Evolutionary conservation across 2,888 invertebrate genomes (phyloP).

Genomic region (Cactoblastis cactorum): DNA sequence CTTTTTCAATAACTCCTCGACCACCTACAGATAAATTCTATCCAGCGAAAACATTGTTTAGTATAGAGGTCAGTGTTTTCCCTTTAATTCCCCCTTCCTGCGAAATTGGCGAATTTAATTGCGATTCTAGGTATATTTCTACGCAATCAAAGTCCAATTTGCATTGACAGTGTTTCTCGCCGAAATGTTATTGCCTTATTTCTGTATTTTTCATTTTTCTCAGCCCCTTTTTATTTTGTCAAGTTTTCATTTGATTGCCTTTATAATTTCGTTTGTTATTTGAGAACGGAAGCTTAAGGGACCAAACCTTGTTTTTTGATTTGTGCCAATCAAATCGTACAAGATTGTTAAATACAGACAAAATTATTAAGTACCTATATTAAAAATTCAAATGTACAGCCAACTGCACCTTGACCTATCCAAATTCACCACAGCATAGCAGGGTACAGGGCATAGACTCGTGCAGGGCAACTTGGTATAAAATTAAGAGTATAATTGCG

Average conservation of each 20-base stretch:
- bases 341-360: too few relatives aligned
- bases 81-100: conserved; percentile 41
- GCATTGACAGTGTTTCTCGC: conserved; percentile 31
- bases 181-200: conserved; percentile 22
- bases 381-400: too few relatives aligned
- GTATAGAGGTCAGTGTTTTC: conserved; percentile 25
- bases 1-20: not conserved
- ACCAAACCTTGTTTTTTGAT: too few relatives aligned
- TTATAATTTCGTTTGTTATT: conserved; percentile 20
- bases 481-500: too few relatives aligned
- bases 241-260: conserved; percentile 25
- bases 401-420: too few relatives aligned
- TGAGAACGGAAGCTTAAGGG: conserved; percentile 14
- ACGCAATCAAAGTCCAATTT: conserved; percentile 50
- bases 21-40: not conserved
- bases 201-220: conserved; percentile 23
- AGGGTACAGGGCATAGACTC: too few relatives aligned
- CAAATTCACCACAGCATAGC: too few relatives aligned
- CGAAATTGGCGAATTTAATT: conserved; percentile 44
- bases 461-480: too few relatives aligned
- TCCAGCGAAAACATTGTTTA: not conserved
- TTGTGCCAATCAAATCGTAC: too few relatives aligned
- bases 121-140: conserved; percentile 48
- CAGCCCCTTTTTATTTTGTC: conserved; percentile 23
- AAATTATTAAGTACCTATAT: too few relatives aligned